Evolutionary conservation across 2,113 vertebrate species (phyloP).

Genomic region (Otis tarda): DNA sequence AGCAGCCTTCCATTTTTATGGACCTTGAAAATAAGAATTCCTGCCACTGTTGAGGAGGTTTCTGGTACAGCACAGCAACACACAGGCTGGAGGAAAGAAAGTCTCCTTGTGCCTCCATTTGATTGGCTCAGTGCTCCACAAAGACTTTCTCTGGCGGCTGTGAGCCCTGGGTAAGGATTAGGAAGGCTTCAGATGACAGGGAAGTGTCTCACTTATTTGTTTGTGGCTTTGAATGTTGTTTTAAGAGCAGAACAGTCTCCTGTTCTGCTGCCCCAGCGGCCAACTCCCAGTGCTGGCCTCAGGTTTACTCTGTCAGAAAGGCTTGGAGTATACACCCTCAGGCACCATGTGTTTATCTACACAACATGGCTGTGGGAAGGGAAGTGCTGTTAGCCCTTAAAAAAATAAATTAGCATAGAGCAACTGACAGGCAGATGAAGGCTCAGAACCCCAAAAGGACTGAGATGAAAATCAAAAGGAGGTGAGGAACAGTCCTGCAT

Average conservation of each 20-base stretch:
- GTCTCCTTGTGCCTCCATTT: background rate
- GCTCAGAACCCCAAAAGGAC: background rate
- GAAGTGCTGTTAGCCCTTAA: conserved; percentile 3
- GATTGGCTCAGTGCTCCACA: background rate
- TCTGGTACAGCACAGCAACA: background rate
- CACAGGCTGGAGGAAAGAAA: background rate
- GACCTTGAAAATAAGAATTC: background rate
- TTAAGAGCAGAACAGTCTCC: background rate
- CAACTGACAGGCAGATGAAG: background rate
- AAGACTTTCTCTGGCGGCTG: background rate
- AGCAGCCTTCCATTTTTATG: background rate
- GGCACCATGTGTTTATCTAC: conserved; percentile 13
- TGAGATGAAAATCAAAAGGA: background rate
- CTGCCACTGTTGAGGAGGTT: background rate
- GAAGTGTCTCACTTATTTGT: background rate
- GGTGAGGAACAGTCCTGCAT: background rate
- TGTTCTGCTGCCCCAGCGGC: background rate
- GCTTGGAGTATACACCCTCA: background rate
- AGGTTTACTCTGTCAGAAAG: background rate
- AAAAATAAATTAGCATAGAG: background rate
- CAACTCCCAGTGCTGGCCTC: background rate
- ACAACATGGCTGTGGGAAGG: conserved; percentile 8
- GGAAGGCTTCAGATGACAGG: background rate
- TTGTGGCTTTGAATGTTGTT: conserved; percentile 4
- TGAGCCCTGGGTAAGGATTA: background rate